Percentiles rank a stretch among this genome's conserved stretches.
These are phyloP conservation scores for Planiliza haematocheilus DNA, from an alignment of 2,113 vertebrate species.

Conservation along the genomic window DNA sequence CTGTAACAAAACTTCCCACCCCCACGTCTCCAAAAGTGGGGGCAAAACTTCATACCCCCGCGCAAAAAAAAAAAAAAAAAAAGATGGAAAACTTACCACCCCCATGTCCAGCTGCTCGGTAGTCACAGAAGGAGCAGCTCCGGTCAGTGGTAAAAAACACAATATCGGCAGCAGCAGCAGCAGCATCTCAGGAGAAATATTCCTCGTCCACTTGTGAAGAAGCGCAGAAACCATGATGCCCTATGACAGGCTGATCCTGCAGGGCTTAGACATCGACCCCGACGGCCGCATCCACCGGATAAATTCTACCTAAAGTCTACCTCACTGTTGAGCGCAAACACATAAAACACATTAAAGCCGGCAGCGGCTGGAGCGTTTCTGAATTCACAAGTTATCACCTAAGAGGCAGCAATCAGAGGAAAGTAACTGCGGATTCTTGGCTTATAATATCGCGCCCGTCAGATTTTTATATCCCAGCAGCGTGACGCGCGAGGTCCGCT, in stretches of 20 bases:
- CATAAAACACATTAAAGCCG: constrained; percentile 65
- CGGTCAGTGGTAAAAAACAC: constrained; percentile 71
- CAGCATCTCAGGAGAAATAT: constrained; percentile 77
- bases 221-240: constrained; percentile 61
- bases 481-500: constrained; percentile 31
- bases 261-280: constrained; percentile 66
- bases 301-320: constrained; percentile 60
- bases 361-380: not conserved
- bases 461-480: constrained; percentile 37
- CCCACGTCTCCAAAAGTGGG: constrained; percentile 7
- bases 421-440: not conserved
- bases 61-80: not conserved
- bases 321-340: constrained; percentile 76
- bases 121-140: constrained; percentile 81
- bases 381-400: constrained; percentile 36
- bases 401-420: not conserved
- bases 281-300: constrained; percentile 67
- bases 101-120: constrained; percentile 89
- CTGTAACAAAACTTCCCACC: not conserved
- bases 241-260: constrained; percentile 69
- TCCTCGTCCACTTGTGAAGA: constrained; percentile 75
- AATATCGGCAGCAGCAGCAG: constrained; percentile 62
- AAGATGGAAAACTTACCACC: constrained; percentile 87
- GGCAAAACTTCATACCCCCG: constrained; percentile 84
- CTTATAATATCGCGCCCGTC: constrained; percentile 39